Base-by-base conservation (phyloP, 2,113 vertebrate species). In the Paradoxurus hermaphroditus region DNA sequence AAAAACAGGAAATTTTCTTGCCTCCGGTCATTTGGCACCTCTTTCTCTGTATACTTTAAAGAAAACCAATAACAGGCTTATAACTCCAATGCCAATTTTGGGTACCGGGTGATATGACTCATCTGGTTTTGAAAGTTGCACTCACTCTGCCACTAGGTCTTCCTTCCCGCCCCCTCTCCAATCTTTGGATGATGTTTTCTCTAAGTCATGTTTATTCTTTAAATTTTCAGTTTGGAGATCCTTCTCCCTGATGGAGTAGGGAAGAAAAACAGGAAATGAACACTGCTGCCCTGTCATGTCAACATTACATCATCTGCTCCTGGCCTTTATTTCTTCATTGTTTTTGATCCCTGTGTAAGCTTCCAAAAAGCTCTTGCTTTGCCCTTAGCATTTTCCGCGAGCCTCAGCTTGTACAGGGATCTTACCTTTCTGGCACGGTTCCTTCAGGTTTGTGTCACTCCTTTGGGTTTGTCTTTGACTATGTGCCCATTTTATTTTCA, bases 281-380 rank as follows among this genome's bases (percentile, higher is more conserved):
- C 68, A 7, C 36, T 11, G 23, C 68, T n/a, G 29, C 31, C 31
- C 77, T 56, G 27, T 86, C 90, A 34, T 59, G 21, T 56, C 87
- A 62, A 39, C 63, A 34, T 95, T 70, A 95, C 84, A 27, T 97
- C 97, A 93, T 72, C 91, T 90, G 90, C 90, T 92, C 92, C 95
- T 78, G 90, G 67, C 84, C 82, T 65, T 92, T 70, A 73, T 89
- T 68, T 95, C 91, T 92, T 86, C 53, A 29, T 81, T 87, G 92
- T 62, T 96, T 72, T 78, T 82, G 18, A 95, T 95, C 62, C 78
- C 67, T 27, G 19, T 23, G 67, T 29, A 31, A 31, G 27, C 79
- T 93, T 86, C 86, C 93, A 68, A 73, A 96, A 94, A 94, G 86
- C 90, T n/a, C 53, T 92, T 95, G 86, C 23, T 93, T 92, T 46